These are phyloP conservation scores for Parnassius apollo DNA, from an alignment of 2,888 invertebrate genomes.

Conservation along the genomic window DNA sequence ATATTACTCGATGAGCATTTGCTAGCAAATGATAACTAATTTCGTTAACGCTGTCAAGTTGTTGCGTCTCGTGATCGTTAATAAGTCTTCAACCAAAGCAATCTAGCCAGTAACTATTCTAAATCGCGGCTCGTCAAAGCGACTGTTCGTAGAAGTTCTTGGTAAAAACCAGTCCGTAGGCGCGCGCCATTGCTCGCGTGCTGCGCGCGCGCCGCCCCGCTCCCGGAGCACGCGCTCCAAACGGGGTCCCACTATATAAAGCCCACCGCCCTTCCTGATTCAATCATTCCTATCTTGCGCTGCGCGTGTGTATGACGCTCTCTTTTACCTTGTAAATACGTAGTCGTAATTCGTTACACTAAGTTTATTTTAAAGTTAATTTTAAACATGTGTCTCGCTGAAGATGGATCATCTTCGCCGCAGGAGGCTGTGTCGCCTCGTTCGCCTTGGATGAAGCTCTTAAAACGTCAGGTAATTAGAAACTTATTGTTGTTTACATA, in stretches of 20 bases:
- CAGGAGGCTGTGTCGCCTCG: constrained; percentile 70
- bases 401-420: constrained; percentile 69
- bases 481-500: constrained; percentile 24
- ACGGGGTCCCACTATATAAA: constrained; percentile 62
- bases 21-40: constrained; percentile 9
- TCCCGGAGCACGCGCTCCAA: constrained; percentile 45
- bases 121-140: constrained; percentile 72
- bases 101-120: constrained; percentile 51
- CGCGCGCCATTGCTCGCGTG: constrained; percentile 75
- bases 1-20: constrained; percentile 4
- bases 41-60: constrained; percentile 8
- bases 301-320: constrained; percentile 64
- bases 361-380: constrained; percentile 59
- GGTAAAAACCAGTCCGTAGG: constrained; percentile 67
- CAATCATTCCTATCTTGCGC: constrained; percentile 72
- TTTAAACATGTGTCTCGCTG: constrained; percentile 79
- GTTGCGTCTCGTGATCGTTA: constrained; percentile 31
- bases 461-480: constrained; percentile 77
- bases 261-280: constrained; percentile 68
- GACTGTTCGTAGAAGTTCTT: constrained; percentile 71
- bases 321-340: constrained; percentile 67
- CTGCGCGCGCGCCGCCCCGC: constrained; percentile 54
- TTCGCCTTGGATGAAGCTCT: constrained; percentile 81
- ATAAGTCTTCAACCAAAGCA: constrained; percentile 54
- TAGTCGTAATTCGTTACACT: constrained; percentile 51